Evolutionary conservation across 2,113 vertebrate species (phyloP), one percentile per base, ranked within the genome.

Genomic region (Gavia stellata): DNA sequence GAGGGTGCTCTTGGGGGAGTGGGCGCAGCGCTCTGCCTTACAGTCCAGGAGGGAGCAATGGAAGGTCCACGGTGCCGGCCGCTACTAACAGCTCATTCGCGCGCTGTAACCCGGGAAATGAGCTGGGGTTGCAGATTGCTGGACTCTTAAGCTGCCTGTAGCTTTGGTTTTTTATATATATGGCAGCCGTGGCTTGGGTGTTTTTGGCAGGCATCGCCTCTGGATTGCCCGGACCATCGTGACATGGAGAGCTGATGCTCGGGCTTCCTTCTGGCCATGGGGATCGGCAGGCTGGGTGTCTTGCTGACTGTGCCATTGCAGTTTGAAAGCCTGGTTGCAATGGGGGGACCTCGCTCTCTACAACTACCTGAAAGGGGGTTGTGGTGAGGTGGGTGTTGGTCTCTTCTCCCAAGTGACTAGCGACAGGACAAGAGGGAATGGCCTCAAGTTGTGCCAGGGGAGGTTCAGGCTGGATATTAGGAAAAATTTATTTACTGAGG

Each of bases 11-110:
- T 13, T 45, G 88, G 42, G 42, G 81, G 58, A 34, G 26, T 6
- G 72, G 56, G 49, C 45, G 81, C 87, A 58, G 72, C 0, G 0
- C 52, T 58, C 44, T 40, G 68, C 86, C 50, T 58, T 28, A 14
- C 26, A 16, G 50, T 42, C 29, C 9, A 23, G 65, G 21, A 50
- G 67, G 55, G 25, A 58, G 18, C 0, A 3, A 17, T 7, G 33
- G 40, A 1, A 1, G 50, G 45, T 73, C 34, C 34, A 26, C 2
- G 17, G 16, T 38, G 53, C 38, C 0, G 6, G 44, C 7, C 49
- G 47, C 33, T 50, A 53, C 86, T 14, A 17, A 83, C 24, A 31
- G n/a, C 49, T 68, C 31, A 1, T 14, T 38, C 12, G 2, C 5
- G 44, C 9, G 6, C 70, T 42, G 15, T 23, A 34, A 77, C 28